Conservation (phyloP, 2,797 vertebrate genomes). For the Fundulus diaphanus region DNA sequence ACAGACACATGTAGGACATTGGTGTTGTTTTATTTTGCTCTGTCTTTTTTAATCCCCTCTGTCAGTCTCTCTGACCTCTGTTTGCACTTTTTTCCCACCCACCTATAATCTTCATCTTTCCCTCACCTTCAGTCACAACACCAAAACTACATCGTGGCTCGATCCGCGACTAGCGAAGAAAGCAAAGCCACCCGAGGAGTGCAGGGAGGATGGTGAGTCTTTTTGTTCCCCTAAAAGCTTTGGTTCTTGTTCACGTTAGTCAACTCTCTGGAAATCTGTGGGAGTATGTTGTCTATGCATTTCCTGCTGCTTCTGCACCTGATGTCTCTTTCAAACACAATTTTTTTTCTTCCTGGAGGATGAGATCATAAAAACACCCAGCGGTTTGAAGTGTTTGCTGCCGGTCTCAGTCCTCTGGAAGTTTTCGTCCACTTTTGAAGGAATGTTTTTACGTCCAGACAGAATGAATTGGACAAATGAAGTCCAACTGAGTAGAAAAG, state of each 20-base stretch:
- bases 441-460: constrained; percentile 5
- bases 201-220: constrained; percentile 97
- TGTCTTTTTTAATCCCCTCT: constrained; percentile 18
- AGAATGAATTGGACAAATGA: constrained; percentile 4
- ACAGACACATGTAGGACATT: constrained; percentile 26
- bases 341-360: constrained; percentile 24
- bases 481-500: background rate
- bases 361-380: constrained; percentile 30
- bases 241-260: constrained; percentile 28
- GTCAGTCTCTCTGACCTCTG: constrained; percentile 42
- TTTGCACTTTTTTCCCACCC: constrained; percentile 14
- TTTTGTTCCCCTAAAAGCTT: constrained; percentile 27
- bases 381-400: constrained; percentile 25
- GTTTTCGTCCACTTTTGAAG: background rate
- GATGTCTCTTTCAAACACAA: constrained; percentile 33
- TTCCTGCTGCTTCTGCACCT: constrained; percentile 46
- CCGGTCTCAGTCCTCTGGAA: constrained; percentile 16
- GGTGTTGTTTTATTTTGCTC: constrained; percentile 25
- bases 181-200: constrained; percentile 98
- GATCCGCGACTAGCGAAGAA: constrained; percentile 99
- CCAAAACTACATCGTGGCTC: constrained; percentile 99
- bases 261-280: constrained; percentile 12
- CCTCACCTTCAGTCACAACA: constrained; percentile 92
- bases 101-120: constrained; percentile 8
- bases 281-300: constrained; percentile 18